These are phyloP conservation scores for Aethes cnicana DNA, from an alignment of 2,888 invertebrate species.

Conservation along the genomic window DNA sequence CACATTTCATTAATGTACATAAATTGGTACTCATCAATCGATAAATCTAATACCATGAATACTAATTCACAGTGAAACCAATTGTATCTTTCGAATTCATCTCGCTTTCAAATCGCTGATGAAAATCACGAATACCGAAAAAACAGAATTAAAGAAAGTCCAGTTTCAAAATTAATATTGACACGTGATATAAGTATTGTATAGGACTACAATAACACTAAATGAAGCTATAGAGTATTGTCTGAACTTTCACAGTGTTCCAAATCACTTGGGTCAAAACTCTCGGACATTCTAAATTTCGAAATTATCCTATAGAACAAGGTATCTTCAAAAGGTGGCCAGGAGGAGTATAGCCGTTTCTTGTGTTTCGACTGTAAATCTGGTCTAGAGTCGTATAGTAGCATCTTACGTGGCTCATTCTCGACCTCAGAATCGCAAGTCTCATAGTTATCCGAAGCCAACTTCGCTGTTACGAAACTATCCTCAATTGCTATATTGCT, in stretches of 20 bases:
- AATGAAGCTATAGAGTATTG: neutral
- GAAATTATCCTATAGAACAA: slow-evolving; percentile 68
- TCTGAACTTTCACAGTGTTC: slow-evolving; percentile 38
- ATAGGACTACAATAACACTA: neutral
- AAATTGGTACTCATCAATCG: too few species aligned
- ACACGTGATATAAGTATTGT: neutral
- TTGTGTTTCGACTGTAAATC: slow-evolving; percentile 38
- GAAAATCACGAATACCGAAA: too few species aligned
- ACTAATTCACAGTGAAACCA: too few species aligned
- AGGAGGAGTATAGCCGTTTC: slow-evolving; percentile 53
- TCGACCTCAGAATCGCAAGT: slow-evolving; percentile 42
- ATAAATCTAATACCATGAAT: too few species aligned
- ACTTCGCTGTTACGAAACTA: slow-evolving; percentile 41
- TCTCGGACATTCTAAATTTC: slow-evolving; percentile 71
- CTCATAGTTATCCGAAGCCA: slow-evolving; percentile 40
- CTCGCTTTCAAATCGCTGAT: too few species aligned
- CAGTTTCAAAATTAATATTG: too few species aligned
- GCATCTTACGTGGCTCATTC: slow-evolving; percentile 37
- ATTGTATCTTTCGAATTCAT: too few species aligned
- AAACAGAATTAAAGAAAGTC: too few species aligned
- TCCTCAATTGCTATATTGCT: slow-evolving; percentile 29
- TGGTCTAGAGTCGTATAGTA: slow-evolving; percentile 50
- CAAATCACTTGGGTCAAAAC: slow-evolving; percentile 68
- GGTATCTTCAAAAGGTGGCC: slow-evolving; percentile 72
- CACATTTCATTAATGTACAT: too few species aligned